Percentiles rank a stretch among this genome's conserved stretches.
Evolutionary conservation across 2,113 vertebrate species (phyloP).

Genomic region (Podilymbus podiceps): DNA sequence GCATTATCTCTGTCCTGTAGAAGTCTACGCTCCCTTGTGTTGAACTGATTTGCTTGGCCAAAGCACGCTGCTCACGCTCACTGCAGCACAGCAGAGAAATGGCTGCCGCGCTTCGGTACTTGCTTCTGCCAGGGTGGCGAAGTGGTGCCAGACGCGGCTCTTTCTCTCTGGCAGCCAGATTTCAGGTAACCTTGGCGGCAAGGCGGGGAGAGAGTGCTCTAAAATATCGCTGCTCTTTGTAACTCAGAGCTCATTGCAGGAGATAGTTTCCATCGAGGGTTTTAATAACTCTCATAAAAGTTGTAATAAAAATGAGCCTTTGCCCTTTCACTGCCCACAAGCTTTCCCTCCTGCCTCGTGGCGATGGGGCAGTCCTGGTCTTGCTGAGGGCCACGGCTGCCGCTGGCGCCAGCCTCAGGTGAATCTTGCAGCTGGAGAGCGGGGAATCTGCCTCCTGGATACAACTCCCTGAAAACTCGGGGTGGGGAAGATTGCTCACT

Average conservation of each 20-base stretch:
- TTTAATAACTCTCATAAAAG: slow-evolving; percentile 26
- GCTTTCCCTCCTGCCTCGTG: neutral
- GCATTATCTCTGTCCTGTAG: neutral
- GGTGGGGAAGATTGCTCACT: neutral
- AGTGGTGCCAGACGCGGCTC: neutral
- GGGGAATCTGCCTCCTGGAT: neutral
- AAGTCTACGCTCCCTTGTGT: neutral
- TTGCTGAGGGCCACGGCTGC: fast-evolving
- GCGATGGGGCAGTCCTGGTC: neutral
- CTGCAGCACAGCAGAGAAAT: neutral
- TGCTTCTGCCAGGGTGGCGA: neutral
- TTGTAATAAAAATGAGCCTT: slow-evolving; percentile 37
- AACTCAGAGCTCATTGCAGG: neutral
- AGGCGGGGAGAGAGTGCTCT: neutral
- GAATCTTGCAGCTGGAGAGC: neutral
- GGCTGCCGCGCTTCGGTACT: neutral
- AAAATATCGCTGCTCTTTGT: neutral
- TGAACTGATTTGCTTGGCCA: neutral
- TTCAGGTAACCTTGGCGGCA: neutral
- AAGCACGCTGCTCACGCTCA: neutral
- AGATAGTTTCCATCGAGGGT: neutral
- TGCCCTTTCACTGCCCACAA: neutral
- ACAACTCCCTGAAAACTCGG: neutral
- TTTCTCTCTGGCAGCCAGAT: neutral
- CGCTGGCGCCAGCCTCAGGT: neutral